Base-by-base conservation (phyloP, 2,888 invertebrate genomes). In the Leucophenga montana region DNA sequence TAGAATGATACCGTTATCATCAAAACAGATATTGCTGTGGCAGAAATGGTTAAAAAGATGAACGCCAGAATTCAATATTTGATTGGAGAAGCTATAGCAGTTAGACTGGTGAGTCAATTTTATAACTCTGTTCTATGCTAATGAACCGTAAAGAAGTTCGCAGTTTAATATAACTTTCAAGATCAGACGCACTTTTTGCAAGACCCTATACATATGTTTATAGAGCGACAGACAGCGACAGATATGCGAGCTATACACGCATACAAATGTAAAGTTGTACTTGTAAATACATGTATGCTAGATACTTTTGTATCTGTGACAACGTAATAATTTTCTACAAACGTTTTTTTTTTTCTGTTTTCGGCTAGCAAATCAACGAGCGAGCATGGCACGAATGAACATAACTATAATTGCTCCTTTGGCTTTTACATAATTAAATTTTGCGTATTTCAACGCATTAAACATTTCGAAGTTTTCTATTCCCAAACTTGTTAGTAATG, bases 341-440 rank as follows among this genome's bases (percentile, higher is more conserved):
- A 11, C n/a, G 8, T 18, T 50, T 50, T 50, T 5, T 18, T 50
- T 59, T 33, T n/a, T n/a, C 8, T 16, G n/a, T 31, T 59, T n/a
- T 2, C 14, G n/a, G 46, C 16, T 16, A 20, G 39, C 44, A 62
- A 20, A 61, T n/a, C n/a, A n/a, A n/a, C n/a, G n/a, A n/a, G n/a
- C 16, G 14, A 14, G 1, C 5, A 33, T 22, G 33, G 59, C 57
- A 64, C 59, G 70, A 68, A 69, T 33, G 56, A 18, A 27, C 46
- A 46, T 59, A 33, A 48, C 16, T 64, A 53, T 70, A 66, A 66
- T 65, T 70, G 62, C 66, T 78, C 59, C 72, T 73, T 77, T 72
- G 77, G 72, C 84, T 81, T 82, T 82, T 84, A 84, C 82, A 84
- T 84, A 82, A 82, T 82, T 84, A 81, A 84, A 83, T 78, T 75